Evolutionary conservation across 2,113 vertebrate species (phyloP), one percentile per base, ranked within the genome.

Genomic region (Tichodroma muraria): DNA sequence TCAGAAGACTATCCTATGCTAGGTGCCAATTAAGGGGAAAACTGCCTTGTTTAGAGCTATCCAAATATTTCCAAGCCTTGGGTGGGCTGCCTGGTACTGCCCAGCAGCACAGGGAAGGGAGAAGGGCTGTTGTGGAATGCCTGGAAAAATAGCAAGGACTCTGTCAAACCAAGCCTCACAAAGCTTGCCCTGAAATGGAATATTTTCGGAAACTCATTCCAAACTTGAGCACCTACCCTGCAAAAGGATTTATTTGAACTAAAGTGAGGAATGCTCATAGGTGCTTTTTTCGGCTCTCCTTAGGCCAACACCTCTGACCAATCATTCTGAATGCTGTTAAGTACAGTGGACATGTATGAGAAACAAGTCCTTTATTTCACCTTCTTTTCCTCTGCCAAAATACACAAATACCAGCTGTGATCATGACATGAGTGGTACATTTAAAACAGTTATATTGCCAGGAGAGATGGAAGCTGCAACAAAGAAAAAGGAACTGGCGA

Each of bases 271-370:
- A 18, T 66, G 24, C 47, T 66, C 45, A 54, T 5, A 45, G 45
- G 6, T 15, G 3, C 8, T 28, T 83, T 63, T 65, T 76, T 21
- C 53, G 82, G 30, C 33, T 73, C 15, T 21, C 23, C 27, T 69
- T 13, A 24, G 35, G 23, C 45, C 50, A 77, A 8, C 59, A 31
- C 15, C 33, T 73, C 44, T 64, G 37, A 52, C 54, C 44, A 63
- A 7, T 5, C 68, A 42, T 24, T 76, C 71, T 22, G 24, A 66
- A n/a, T 7, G 24, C 66, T 59, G 15, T 3, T 38, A 30, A 60
- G 11, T 6, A 24, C 38, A 30, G 24, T 2, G 21, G 7, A 50
- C n/a, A 33, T 0, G 1, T 23, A 40, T 6, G 11, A 38, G 28
- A 66, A 85, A 80, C 6, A 85, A 87, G 53, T 38, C 52, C 47